A percentile compares a stretch with the other conserved stretches of the same genome.
phyloP scores from a whole-genome alignment of 1,140 invertebrate species.

The Procambarus virginalis region DNA sequence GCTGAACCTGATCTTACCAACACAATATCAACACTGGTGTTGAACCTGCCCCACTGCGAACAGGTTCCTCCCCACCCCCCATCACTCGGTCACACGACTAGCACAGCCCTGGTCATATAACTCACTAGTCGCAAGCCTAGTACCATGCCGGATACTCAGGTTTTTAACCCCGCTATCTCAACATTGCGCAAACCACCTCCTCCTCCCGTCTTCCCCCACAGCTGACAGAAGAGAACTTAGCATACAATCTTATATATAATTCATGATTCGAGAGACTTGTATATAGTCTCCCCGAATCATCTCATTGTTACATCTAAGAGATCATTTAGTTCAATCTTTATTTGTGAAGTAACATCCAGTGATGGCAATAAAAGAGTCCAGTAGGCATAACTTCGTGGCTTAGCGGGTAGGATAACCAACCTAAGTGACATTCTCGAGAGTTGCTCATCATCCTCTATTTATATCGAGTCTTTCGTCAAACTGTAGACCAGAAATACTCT shows the following conservation, averaged over 20 bases:
- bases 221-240: too few relatives aligned
- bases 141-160: not conserved
- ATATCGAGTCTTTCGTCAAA: not conserved
- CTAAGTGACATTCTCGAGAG: not conserved
- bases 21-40: slow-evolving; percentile 1
- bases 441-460: not conserved
- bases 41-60: not conserved
- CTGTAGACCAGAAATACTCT: not conserved
- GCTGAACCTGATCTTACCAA: not conserved
- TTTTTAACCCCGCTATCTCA: not conserved
- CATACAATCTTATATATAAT: too few relatives aligned
- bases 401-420: not conserved
- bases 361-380: not conserved
- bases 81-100: not conserved
- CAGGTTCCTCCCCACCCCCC: not conserved
- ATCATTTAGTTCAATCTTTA: not conserved
- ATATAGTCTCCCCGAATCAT: not conserved
- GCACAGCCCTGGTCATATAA: not conserved
- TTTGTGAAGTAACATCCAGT: not conserved
- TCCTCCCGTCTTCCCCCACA: too few relatives aligned
- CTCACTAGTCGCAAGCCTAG: not conserved
- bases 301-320: not conserved
- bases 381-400: not conserved
- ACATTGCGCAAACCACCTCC: too few relatives aligned
- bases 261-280: too few relatives aligned